phyloP scores from a whole-genome alignment of 1,140 invertebrate genomes.

The Trigoniulus corallinus region DNA sequence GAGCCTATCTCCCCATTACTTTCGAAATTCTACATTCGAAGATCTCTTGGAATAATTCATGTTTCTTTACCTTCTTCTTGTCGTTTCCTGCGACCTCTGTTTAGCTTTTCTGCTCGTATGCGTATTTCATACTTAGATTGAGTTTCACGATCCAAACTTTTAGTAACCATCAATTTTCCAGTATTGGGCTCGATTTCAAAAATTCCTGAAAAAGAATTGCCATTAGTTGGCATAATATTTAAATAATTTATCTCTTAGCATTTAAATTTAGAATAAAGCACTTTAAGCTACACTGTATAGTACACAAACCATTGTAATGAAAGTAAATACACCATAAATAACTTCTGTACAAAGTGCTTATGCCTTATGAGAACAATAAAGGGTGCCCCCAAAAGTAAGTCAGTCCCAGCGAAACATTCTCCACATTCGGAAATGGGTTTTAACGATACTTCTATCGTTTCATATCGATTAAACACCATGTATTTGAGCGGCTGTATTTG shows the following conservation, averaged over 20 bases:
- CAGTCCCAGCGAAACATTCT: too few relatives aligned
- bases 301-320: not conserved
- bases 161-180: slow-evolving; percentile 16
- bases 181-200: slow-evolving; percentile 18
- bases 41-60: too few relatives aligned
- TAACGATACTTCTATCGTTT: too few relatives aligned
- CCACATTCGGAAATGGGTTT: too few relatives aligned
- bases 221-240: too few relatives aligned
- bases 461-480: too few relatives aligned
- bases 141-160: slow-evolving; percentile 19
- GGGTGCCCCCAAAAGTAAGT: not conserved
- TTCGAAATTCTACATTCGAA: too few relatives aligned
- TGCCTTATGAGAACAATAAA: not conserved
- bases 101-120: slow-evolving; percentile 11
- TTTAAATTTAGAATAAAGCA: not conserved
- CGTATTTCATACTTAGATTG: slow-evolving; percentile 18
- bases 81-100: not conserved
- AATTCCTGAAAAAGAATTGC: slow-evolving; percentile 13
- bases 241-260: too few relatives aligned
- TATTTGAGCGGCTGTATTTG: too few relatives aligned
- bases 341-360: not conserved
- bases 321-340: slow-evolving; percentile 2
- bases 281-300: not conserved
- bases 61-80: not conserved
- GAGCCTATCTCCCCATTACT: too few relatives aligned